Evolutionary conservation across 2,113 vertebrate species (phyloP).

Genomic region (Tenebrosternarchus preto): DNA sequence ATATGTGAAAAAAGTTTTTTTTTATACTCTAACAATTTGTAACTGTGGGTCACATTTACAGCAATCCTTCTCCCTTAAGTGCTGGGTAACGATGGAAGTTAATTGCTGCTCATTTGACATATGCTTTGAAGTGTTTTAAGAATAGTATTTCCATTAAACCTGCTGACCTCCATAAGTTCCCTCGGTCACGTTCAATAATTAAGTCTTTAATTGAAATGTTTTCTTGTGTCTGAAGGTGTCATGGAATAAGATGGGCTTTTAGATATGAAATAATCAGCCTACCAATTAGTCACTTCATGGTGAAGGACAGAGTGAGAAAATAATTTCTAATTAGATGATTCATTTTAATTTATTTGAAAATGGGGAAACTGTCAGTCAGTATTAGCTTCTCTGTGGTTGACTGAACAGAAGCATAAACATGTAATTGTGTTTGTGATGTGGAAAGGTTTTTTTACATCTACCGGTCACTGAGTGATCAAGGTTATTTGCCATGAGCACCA

Average conservation of each 20-base stretch:
- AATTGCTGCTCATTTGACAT: conserved; percentile 28
- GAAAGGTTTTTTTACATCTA: conserved; percentile 21
- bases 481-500: conserved; percentile 19
- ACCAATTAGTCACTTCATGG: conserved; percentile 76
- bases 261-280: conserved; percentile 71
- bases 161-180: conserved; percentile 46
- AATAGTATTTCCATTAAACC: conserved; percentile 50
- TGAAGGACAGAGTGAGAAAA: conserved; percentile 72
- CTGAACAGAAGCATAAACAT: conserved; percentile 66
- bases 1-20: neutral
- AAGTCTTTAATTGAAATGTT: conserved; percentile 64
- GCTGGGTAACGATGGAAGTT: conserved; percentile 15
- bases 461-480: conserved; percentile 26
- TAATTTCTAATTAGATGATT: conserved; percentile 70
- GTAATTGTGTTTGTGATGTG: conserved; percentile 66
- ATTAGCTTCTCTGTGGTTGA: conserved; percentile 60
- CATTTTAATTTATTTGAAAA: conserved; percentile 75
- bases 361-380: conserved; percentile 73
- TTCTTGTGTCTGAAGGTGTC: conserved; percentile 63
- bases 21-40: neutral
- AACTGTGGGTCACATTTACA: neutral
- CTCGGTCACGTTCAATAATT: conserved; percentile 61
- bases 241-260: conserved; percentile 68
- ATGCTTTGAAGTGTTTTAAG: conserved; percentile 41
- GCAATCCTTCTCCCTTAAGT: conserved; percentile 10